phyloP scores from a whole-genome alignment of 2,888 invertebrate species.

The Dynastes grantii region DNA sequence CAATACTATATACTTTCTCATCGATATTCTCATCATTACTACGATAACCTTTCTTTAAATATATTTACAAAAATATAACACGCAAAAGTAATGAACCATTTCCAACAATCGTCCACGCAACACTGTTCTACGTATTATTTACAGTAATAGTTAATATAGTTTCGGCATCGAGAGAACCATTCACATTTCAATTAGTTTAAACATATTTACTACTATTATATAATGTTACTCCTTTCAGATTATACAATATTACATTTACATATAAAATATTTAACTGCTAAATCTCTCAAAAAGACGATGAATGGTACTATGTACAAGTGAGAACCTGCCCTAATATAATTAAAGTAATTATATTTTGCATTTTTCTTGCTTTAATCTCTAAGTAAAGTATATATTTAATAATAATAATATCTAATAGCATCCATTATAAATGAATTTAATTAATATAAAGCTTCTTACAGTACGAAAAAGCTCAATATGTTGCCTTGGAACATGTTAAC shows the following conservation, averaged over 20 bases:
- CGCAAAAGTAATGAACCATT: not conserved
- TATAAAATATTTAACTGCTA: slow-evolving; percentile 10
- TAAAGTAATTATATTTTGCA: not conserved
- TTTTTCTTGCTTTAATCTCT: not conserved
- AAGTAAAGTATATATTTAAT: not conserved
- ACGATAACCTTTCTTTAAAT: not conserved
- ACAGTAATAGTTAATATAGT: too few relatives aligned
- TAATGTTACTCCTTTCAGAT: not conserved
- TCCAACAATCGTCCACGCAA: too few relatives aligned
- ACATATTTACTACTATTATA: not conserved
- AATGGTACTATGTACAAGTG: not conserved
- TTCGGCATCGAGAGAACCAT: too few relatives aligned
- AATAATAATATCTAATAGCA: slow-evolving; percentile 6
- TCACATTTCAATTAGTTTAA: not conserved
- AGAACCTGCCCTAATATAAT: not conserved
- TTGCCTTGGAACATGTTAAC: not conserved
- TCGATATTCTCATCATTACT: not conserved
- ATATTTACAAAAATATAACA: slow-evolving; percentile 35
- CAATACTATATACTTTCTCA: not conserved
- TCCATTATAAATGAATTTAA: not conserved
- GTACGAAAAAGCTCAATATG: not conserved
- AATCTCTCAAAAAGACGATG: slow-evolving; percentile 2
- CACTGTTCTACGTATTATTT: too few relatives aligned
- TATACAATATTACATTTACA: not conserved
- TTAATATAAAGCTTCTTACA: too few relatives aligned